Evolutionary conservation across 35 echinoderm and acorn worm genomes (phyloP).

Genomic region (Apostichopus parvimensis): DNA sequence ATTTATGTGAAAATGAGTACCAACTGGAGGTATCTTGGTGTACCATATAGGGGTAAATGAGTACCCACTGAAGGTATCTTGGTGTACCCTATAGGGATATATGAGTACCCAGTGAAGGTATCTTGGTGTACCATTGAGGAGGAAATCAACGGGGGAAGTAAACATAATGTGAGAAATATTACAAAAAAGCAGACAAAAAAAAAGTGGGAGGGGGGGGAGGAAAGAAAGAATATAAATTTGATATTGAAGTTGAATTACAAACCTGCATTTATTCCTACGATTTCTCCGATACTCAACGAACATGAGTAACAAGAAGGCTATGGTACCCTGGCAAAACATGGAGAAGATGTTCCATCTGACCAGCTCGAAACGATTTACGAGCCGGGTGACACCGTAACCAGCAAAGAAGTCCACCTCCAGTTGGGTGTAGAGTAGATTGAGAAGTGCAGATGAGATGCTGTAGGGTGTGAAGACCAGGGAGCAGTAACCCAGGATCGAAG

Average conservation of each 20-base stretch:
- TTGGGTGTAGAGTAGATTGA: slow-evolving; percentile 69
- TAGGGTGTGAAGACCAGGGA: slow-evolving; percentile 70
- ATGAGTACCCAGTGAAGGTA: too few species aligned
- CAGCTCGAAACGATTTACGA: slow-evolving; percentile 35
- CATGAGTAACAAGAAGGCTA: slow-evolving; percentile 59
- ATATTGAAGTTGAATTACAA: background rate
- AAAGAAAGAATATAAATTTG: too few species aligned
- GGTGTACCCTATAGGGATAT: too few species aligned
- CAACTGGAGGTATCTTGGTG: too few species aligned
- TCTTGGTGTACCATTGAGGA: too few species aligned
- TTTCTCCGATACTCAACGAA: slow-evolving; percentile 41
- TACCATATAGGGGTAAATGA: too few species aligned
- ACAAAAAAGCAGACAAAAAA: too few species aligned
- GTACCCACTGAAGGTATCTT: too few species aligned
- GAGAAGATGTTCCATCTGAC: slow-evolving; percentile 69
- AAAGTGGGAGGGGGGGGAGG: too few species aligned
- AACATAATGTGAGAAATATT: too few species aligned
- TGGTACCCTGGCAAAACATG: slow-evolving; percentile 53
- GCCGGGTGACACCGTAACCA: slow-evolving; percentile 55
- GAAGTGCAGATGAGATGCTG: slow-evolving; percentile 62
- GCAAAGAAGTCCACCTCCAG: slow-evolving; percentile 62
- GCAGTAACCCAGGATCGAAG: slow-evolving; percentile 1
- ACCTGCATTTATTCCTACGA: slow-evolving; percentile 50
- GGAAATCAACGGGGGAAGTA: too few species aligned
- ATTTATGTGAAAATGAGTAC: too few species aligned